Evolutionary conservation across 2,888 invertebrate species (phyloP).

Genomic region (Emmelina monodactyla): DNA sequence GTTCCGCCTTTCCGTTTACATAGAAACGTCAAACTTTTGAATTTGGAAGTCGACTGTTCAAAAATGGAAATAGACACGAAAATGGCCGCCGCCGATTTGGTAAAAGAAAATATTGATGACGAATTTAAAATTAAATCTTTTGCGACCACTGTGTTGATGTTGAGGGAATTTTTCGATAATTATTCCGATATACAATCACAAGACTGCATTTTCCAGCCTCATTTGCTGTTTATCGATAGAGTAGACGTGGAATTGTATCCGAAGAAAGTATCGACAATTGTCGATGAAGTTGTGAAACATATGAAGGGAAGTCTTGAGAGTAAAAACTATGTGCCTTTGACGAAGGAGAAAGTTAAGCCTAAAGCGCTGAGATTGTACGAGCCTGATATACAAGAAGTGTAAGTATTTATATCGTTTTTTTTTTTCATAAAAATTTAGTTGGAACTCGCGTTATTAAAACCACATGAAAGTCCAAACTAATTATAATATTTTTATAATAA

Average conservation of each 20-base stretch:
- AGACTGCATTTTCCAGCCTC: constrained; percentile 58
- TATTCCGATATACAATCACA: constrained; percentile 48
- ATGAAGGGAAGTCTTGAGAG: constrained; percentile 58
- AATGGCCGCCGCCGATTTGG: constrained; percentile 68
- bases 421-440: not conserved
- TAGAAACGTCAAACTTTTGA: constrained; percentile 62
- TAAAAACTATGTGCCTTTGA: constrained; percentile 64
- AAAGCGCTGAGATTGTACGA: constrained; percentile 85
- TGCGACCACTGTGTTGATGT: constrained; percentile 59
- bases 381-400: constrained; percentile 86
- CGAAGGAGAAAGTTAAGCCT: constrained; percentile 73
- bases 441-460: not conserved
- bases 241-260: constrained; percentile 72
- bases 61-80: constrained; percentile 34
- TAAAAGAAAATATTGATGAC: constrained; percentile 54
- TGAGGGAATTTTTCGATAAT: constrained; percentile 66
- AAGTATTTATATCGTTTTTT: constrained; percentile 52
- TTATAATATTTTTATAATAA: too few species aligned
- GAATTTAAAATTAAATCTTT: constrained; percentile 72
- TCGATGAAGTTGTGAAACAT: constrained; percentile 44
- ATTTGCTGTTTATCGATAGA: constrained; percentile 61
- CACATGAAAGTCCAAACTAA: too few species aligned
- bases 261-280: constrained; percentile 46
- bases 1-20: constrained; percentile 73
- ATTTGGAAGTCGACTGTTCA: constrained; percentile 59